Evolutionary conservation across 1,140 invertebrate species (phyloP).

Genomic region (Caenorhabditis inopinata): DNA sequence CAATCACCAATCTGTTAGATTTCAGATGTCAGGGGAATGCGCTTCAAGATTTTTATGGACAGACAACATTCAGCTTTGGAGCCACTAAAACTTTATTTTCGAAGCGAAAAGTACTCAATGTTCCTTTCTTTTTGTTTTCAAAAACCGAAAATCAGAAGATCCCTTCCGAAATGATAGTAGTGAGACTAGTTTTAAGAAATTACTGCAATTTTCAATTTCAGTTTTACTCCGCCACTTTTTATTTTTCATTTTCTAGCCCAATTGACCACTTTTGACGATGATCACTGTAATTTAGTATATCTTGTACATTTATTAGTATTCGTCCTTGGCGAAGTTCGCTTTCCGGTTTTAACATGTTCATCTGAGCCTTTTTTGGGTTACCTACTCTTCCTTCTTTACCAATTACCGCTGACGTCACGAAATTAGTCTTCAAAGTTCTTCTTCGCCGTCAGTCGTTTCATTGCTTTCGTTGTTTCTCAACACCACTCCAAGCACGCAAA

Average conservation of each 20-base stretch:
- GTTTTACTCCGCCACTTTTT: too few relatives aligned
- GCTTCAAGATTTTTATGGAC: too few relatives aligned
- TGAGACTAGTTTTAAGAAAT: too few relatives aligned
- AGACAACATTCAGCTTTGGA: too few relatives aligned
- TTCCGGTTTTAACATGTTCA: background rate
- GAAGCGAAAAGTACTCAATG: too few relatives aligned
- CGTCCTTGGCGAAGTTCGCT: background rate
- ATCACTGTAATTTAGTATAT: background rate
- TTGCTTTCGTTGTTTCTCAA: conserved; percentile 22
- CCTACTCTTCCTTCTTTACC: background rate
- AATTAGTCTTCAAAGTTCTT: conserved; percentile 33
- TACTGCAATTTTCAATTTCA: background rate
- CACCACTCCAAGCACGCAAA: conserved; percentile 24
- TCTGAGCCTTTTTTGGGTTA: background rate
- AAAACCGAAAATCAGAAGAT: too few relatives aligned
- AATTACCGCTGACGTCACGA: conserved; percentile 19
- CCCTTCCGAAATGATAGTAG: too few relatives aligned
- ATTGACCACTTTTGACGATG: background rate
- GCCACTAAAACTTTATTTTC: too few relatives aligned
- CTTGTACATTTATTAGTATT: background rate
- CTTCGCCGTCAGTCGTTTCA: conserved; percentile 8
- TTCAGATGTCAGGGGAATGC: too few relatives aligned
- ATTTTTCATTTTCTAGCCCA: too few relatives aligned
- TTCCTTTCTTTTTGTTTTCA: too few relatives aligned
- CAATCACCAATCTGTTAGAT: too few relatives aligned